Conservation (phyloP, 2,797 vertebrate genomes). For the Otus scops region DNA sequence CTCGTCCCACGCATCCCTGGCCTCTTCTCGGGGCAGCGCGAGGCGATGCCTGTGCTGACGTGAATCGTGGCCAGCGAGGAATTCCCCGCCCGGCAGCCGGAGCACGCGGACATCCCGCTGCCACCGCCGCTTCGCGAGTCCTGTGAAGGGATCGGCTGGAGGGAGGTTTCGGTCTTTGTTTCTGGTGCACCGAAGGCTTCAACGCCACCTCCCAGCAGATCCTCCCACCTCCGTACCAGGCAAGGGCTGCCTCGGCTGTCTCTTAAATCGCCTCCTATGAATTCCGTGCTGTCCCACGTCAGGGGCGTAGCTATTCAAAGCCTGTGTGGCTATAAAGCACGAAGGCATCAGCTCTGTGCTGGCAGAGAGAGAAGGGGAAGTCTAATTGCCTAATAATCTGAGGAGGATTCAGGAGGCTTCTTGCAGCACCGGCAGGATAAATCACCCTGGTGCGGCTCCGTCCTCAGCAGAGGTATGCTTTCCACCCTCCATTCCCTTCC, state of each 20-base stretch:
- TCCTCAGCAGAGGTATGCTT: not conserved
- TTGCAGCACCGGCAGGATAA: not conserved
- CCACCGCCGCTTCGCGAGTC: rapidly evolving
- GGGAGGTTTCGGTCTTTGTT: not conserved
- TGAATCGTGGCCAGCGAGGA: rapidly evolving
- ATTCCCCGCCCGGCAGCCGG: rapidly evolving
- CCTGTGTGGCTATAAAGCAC: rapidly evolving
- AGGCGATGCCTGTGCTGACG: rapidly evolving
- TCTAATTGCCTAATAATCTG: not conserved
- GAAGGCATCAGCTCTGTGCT: no score
- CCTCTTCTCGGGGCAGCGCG: rapidly evolving
- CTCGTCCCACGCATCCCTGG: rapidly evolving
- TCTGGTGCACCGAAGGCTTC: not conserved
- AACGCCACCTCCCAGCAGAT: not conserved
- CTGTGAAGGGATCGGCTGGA: not conserved
- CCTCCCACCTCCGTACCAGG: not conserved
- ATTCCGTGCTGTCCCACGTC: not conserved
- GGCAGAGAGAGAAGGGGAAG: not conserved
- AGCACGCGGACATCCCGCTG: rapidly evolving
- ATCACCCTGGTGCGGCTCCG: not conserved
- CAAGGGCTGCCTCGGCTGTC: no score
- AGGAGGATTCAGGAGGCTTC: not conserved
- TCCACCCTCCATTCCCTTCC: rapidly evolving
- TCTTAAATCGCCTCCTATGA: not conserved
- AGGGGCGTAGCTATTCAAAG: not conserved